Conservation (phyloP, 1,140 invertebrate genomes). For the Diabrotica undecimpunctata region DNA sequence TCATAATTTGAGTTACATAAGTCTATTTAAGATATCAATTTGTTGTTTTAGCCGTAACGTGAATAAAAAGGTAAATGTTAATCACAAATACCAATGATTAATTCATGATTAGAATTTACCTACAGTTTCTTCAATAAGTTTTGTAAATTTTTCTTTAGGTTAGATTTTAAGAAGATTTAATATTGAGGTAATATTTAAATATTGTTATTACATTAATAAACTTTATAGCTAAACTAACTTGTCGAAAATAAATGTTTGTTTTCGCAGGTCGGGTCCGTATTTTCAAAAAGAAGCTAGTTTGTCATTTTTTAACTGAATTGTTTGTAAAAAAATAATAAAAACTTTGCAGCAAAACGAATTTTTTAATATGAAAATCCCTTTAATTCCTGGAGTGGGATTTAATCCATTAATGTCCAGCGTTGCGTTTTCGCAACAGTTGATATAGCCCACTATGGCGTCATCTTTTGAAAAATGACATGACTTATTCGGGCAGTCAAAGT, state of each 20-base stretch:
- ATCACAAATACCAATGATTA: not conserved
- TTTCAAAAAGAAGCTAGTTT: constrained; percentile 19
- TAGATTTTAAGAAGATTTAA: constrained; percentile 16
- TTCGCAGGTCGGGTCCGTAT: constrained; percentile 13
- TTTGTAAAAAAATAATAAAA: constrained; percentile 21
- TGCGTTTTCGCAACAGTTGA: no score
- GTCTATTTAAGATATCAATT: no score
- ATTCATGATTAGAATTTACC: no score
- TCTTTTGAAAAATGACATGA: no score
- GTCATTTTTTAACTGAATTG: constrained; percentile 23
- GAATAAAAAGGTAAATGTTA: constrained; percentile 4
- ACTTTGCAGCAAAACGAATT: not conserved
- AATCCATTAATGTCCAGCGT: no score
- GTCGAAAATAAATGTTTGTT: constrained; percentile 13
- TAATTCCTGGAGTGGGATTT: no score
- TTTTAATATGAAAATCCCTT: no score
- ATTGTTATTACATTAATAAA: constrained; percentile 34
- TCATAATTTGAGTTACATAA: no score
- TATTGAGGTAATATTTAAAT: constrained; percentile 27
- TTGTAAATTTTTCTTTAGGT: constrained; percentile 5
- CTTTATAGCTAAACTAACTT: constrained; percentile 26
- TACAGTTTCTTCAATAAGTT: no score
- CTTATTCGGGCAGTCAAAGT: no score
- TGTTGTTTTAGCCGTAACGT: not conserved
- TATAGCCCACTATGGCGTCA: no score